Evolutionary conservation across 2,113 vertebrate species (phyloP).

Genomic region (Chloropsis hardwickii): DNA sequence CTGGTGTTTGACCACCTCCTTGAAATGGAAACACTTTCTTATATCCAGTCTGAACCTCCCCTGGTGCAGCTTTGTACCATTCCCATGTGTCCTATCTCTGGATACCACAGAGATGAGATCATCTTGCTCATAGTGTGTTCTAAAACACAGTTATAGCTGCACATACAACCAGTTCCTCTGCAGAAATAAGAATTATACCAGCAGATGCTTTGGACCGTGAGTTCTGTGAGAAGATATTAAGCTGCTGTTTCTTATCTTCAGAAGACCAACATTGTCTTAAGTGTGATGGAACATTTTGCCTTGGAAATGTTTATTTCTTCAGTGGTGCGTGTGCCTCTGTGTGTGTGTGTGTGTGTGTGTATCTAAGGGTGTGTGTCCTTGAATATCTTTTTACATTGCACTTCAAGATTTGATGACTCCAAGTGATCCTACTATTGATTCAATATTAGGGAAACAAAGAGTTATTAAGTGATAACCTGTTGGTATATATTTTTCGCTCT

Average conservation of each 20-base stretch:
- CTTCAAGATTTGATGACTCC: conserved; percentile 67
- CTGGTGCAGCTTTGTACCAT: not conserved
- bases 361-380: not conserved
- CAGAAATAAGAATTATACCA: not conserved
- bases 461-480: conserved; percentile 78
- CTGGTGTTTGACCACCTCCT: not conserved
- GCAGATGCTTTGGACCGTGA: not conserved
- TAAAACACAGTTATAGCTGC: not conserved
- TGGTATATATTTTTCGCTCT: conserved; percentile 73
- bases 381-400: conserved; percentile 36
- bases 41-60: not conserved
- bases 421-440: conserved; percentile 73
- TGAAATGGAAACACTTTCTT: rapidly evolving
- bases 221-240: not conserved
- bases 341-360: rapidly evolving
- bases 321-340: rapidly evolving
- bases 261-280: not conserved
- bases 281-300: not conserved
- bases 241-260: not conserved
- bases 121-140: not conserved
- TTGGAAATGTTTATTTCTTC: conserved; percentile 1
- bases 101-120: not conserved
- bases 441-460: conserved; percentile 74
- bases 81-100: rapidly evolving
- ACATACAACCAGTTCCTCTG: not conserved